These are phyloP conservation scores for Hoplostethus mediterraneus DNA, from an alignment of 2,797 vertebrate species.

Conservation along the genomic window DNA sequence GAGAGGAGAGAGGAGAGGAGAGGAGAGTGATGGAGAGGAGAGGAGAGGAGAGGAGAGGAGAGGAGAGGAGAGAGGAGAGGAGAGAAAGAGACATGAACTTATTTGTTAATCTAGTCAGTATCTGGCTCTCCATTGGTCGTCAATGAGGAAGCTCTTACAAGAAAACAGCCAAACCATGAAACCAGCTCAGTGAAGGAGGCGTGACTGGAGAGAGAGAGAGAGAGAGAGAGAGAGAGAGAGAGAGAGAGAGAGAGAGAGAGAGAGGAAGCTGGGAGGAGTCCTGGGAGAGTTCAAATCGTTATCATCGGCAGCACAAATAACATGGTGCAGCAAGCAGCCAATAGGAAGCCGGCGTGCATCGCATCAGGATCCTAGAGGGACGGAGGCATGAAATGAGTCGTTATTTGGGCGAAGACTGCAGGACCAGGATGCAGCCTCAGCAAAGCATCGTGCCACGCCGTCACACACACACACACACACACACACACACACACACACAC, in stretches of 20 bases:
- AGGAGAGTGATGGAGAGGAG: constrained; percentile 8
- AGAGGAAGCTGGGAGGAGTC: too few species aligned
- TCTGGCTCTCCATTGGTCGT: background rate
- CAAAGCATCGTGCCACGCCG: background rate
- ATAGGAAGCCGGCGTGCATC: background rate
- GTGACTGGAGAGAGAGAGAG: too few species aligned
- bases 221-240: too few species aligned
- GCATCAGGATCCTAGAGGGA: background rate
- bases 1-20: too few species aligned
- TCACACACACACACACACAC: background rate
- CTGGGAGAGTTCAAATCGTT: background rate
- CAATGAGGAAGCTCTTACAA: background rate
- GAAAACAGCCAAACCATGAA: background rate
- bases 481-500: background rate
- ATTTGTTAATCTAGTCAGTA: constrained; percentile 38
- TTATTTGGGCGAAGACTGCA: background rate
- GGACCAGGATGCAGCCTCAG: background rate
- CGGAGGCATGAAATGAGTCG: background rate
- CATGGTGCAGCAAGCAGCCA: background rate
- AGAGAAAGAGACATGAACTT: constrained; percentile 36
- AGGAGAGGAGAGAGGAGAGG: constrained; percentile 10
- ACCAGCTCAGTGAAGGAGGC: too few species aligned
- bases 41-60: background rate
- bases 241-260: too few species aligned
- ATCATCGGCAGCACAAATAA: background rate